Percentiles rank a stretch among this genome's conserved stretches.
Conservation (phyloP, 1,140 invertebrate genomes). For the Asbolus verrucosus region DNA sequence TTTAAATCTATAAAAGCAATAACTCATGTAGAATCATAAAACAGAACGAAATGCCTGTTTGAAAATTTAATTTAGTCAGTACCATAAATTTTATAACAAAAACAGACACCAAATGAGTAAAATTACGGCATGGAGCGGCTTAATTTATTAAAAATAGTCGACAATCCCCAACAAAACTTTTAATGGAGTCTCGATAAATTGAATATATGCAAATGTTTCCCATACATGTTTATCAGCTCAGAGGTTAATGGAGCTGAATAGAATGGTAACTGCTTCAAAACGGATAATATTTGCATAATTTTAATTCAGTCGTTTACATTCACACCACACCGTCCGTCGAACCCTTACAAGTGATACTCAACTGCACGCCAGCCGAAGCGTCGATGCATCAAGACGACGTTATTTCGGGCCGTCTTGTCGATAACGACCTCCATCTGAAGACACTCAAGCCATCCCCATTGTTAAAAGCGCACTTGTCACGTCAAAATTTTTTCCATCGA, state of each 20-base stretch:
- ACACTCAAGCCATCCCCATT: slow-evolving; percentile 26
- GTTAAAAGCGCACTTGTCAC: slow-evolving; percentile 32
- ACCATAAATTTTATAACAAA: slow-evolving; percentile 6
- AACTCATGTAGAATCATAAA: slow-evolving; percentile 7
- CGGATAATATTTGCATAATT: slow-evolving; percentile 39
- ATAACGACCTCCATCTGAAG: slow-evolving; percentile 24
- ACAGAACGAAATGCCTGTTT: background rate
- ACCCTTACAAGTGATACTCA: slow-evolving; percentile 29
- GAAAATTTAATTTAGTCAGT: slow-evolving; percentile 10
- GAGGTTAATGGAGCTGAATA: slow-evolving; percentile 37
- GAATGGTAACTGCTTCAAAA: slow-evolving; percentile 32
- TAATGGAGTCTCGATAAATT: slow-evolving; percentile 21
- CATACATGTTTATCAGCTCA: slow-evolving; percentile 24
- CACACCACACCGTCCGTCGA: slow-evolving; percentile 35
- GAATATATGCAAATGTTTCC: slow-evolving; percentile 10
- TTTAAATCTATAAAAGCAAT: background rate
- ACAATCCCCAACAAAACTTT: slow-evolving; percentile 13
- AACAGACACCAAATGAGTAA: background rate
- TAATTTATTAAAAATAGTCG: slow-evolving; percentile 15
- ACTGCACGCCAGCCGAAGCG: slow-evolving; percentile 9
- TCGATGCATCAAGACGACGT: slow-evolving; percentile 32
- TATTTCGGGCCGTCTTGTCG: slow-evolving; percentile 11
- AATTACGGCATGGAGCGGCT: background rate
- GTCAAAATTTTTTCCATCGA: slow-evolving; percentile 13
- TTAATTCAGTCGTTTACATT: slow-evolving; percentile 35